Evolutionary conservation across 2,888 invertebrate species (phyloP).

Genomic region (Rhabditoides inermis): DNA sequence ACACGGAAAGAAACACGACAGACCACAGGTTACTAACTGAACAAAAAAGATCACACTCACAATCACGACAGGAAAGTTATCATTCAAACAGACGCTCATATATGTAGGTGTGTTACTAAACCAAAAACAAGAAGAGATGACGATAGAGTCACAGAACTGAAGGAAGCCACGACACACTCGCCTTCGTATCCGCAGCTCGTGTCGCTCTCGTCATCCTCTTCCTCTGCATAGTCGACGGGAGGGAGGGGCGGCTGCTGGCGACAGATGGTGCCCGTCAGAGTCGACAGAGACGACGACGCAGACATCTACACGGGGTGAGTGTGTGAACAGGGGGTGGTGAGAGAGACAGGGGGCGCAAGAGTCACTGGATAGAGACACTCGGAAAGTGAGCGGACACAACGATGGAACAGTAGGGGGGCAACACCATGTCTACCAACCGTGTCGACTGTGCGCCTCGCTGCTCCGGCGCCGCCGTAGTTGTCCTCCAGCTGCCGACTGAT

Average conservation of each 20-base stretch:
- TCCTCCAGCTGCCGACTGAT: conserved; percentile 51
- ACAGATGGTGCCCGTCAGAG: conserved; percentile 10
- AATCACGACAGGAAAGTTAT: too few species aligned
- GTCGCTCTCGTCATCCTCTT: conserved; percentile 43
- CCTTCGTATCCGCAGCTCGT: not conserved
- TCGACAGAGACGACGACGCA: conserved; percentile 33
- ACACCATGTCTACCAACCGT: conserved; percentile 18
- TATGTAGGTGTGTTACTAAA: not conserved
- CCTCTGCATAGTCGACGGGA: conserved; percentile 44
- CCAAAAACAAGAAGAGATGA: not conserved
- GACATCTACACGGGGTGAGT: conserved; percentile 26
- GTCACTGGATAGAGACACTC: not conserved
- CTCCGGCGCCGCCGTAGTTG: conserved; percentile 27
- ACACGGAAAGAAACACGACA: too few species aligned
- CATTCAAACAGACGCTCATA: too few species aligned
- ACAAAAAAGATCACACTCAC: too few species aligned
- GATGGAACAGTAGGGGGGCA: not conserved
- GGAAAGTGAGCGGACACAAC: not conserved
- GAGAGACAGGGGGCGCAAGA: not conserved
- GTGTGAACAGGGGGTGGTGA: not conserved
- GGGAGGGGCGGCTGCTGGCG: conserved; percentile 25
- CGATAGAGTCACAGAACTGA: too few species aligned
- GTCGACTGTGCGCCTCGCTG: conserved; percentile 11
- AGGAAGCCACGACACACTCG: not conserved
- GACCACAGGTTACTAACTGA: too few species aligned